Evolutionary conservation across 2,797 vertebrate genomes (phyloP), one percentile per base, ranked within the genome.

Genomic region (Enteromius argenteus): DNA sequence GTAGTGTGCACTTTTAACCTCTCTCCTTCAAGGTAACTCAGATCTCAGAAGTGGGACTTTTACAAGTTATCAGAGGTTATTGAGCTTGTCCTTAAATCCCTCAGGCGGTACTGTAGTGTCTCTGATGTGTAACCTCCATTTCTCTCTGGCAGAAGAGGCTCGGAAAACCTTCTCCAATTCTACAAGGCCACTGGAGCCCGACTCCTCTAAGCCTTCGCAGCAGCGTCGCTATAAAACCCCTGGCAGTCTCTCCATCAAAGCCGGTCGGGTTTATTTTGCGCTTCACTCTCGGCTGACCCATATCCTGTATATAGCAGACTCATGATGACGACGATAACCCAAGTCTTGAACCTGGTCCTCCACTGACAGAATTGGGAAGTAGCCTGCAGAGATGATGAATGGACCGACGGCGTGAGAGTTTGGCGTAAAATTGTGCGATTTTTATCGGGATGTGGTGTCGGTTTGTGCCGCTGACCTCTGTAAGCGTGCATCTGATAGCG

Each of bases 11-110:
- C 80, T 74, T 74, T 62, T 73, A 81, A 81, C 56, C 80, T 81
- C 56, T 73, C 80, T 73, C 53, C 68, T 81, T 56, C 80, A 81
- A 81, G 69, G 69, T 81, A 72, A 72, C 69, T 64, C 56, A 49
- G 80, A 81, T 73, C 56, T 74, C 69, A 74, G 80, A 73, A 60
- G 68, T 73, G 79, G 79, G 49, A 71, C 78, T 71, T 73, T 62
- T 62, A 62, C 39, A 81, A 64, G 80, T 73, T 81, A 81, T 81
- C 53, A 81, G 80, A 81, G 80, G 80, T 81, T 73, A 72, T 81
- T 35, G 23, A 81, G 67, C 79, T 71, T 81, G 67, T 81, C 67
- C 67, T 72, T 71, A 81, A 81, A 81, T 72, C 68, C 69, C 69
- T 69, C 66, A 80, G 66, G 66, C 35, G 3, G n/a, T 53, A 58